Evolutionary conservation across 2,888 invertebrate species (phyloP).

Genomic region (Mimachlamys varia): DNA sequence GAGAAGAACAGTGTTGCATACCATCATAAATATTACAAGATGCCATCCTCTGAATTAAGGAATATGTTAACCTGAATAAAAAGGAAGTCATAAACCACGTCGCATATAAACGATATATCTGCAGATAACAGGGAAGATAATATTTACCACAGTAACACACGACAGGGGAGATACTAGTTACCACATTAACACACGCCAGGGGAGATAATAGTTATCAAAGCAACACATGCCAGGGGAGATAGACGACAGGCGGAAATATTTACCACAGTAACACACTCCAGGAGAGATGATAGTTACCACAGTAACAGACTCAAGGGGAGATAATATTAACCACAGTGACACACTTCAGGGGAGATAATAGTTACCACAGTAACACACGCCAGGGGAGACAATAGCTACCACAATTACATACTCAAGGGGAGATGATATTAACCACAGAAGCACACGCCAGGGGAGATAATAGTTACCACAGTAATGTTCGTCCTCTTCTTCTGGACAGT

Average conservation of each 20-base stretch:
- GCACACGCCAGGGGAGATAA: neutral
- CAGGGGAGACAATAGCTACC: neutral
- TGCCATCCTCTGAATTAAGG: no score
- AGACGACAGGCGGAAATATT: no score
- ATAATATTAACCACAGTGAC: no score
- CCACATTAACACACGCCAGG: neutral
- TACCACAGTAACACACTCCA: neutral
- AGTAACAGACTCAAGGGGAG: no score
- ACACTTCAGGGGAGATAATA: neutral
- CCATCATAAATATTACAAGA: no score
- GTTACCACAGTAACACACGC: neutral
- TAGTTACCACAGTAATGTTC: neutral
- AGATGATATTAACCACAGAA: neutral
- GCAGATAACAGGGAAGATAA: neutral
- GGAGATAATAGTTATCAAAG: neutral
- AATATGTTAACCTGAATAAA: no score
- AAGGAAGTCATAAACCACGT: no score
- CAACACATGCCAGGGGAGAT: neutral
- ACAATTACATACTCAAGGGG: neutral
- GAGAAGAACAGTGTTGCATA: no score
- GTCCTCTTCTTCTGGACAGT: neutral
- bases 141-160: neutral
- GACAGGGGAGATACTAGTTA: no score
- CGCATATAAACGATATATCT: no score
- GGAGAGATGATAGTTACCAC: neutral